Percentiles rank a stretch among this genome's conserved stretches.
Conservation (phyloP, 2,888 invertebrate genomes). For the Malacosoma neustria region DNA sequence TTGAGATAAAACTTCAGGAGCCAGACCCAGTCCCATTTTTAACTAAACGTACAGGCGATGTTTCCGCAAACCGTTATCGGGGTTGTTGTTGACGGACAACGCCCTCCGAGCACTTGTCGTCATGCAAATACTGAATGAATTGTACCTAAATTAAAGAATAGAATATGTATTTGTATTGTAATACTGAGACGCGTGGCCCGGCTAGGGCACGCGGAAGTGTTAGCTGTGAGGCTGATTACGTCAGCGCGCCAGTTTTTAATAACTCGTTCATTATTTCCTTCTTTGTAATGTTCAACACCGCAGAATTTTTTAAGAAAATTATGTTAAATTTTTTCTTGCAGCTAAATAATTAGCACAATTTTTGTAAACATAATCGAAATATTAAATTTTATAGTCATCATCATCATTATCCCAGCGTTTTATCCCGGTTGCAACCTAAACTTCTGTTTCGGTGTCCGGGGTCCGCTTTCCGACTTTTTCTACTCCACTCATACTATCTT, state of each 20-base stretch:
- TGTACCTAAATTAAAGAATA: neutral
- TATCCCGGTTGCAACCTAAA: too few relatives aligned
- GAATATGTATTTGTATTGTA: neutral
- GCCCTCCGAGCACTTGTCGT: conserved; percentile 24
- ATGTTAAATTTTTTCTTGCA: too few relatives aligned
- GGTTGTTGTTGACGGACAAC: conserved; percentile 30
- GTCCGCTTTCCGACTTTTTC: too few relatives aligned
- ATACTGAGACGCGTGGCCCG: conserved; percentile 18
- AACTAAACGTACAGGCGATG: conserved; percentile 43
- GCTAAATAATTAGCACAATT: too few relatives aligned
- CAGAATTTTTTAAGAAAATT: too few relatives aligned
- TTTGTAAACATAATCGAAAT: too few relatives aligned
- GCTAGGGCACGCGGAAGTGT: conserved; percentile 66
- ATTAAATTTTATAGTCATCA: too few relatives aligned
- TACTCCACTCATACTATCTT: too few relatives aligned
- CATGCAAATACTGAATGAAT: conserved; percentile 6
- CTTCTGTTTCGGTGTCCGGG: too few relatives aligned
- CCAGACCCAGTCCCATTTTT: conserved; percentile 64
- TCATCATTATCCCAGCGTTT: too few relatives aligned
- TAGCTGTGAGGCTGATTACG: conserved; percentile 54
- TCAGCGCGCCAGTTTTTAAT: conserved; percentile 69
- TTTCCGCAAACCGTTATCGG: conserved; percentile 60
- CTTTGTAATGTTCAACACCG: conserved; percentile 51
- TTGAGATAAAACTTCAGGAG: conserved; percentile 69
- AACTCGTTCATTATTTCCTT: conserved; percentile 63